These are phyloP conservation scores for Gymnarchus niloticus DNA, from an alignment of 2,113 vertebrate genomes.

Conservation along the genomic window DNA sequence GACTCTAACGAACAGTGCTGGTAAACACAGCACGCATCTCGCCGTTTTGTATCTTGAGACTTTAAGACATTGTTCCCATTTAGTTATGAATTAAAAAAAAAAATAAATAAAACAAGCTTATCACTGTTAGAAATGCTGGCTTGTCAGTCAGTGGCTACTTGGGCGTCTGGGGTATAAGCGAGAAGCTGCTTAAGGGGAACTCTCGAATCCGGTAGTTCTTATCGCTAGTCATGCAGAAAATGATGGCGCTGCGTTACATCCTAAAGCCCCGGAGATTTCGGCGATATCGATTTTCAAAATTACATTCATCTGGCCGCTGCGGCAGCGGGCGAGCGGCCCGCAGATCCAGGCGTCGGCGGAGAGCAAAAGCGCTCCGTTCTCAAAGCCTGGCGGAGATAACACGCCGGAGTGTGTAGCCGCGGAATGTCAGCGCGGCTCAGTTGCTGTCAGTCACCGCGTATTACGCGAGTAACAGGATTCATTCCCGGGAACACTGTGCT, in stretches of 20 bases:
- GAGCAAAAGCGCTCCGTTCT: background rate
- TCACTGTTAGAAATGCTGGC: background rate
- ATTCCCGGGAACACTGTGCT: background rate
- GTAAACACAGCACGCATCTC: background rate
- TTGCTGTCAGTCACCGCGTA: background rate
- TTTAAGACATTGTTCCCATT: slow-evolving; percentile 9
- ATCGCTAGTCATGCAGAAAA: slow-evolving; percentile 41
- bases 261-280: slow-evolving; percentile 39
- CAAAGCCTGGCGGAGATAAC: background rate
- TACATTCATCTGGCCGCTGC: slow-evolving; percentile 34
- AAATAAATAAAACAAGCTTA: background rate
- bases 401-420: background rate
- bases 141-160: background rate
- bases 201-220: background rate
- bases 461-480: background rate
- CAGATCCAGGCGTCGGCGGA: background rate
- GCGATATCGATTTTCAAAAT: slow-evolving; percentile 51
- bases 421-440: background rate
- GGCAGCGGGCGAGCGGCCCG: slow-evolving; percentile 2
- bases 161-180: background rate
- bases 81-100: background rate
- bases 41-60: background rate
- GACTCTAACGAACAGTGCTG: background rate
- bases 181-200: background rate
- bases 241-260: slow-evolving; percentile 46